A percentile compares a stretch with the other conserved stretches of the same genome.
These are phyloP conservation scores for Argyresthia goedartella DNA, from an alignment of 2,888 invertebrate species.

Conservation along the genomic window DNA sequence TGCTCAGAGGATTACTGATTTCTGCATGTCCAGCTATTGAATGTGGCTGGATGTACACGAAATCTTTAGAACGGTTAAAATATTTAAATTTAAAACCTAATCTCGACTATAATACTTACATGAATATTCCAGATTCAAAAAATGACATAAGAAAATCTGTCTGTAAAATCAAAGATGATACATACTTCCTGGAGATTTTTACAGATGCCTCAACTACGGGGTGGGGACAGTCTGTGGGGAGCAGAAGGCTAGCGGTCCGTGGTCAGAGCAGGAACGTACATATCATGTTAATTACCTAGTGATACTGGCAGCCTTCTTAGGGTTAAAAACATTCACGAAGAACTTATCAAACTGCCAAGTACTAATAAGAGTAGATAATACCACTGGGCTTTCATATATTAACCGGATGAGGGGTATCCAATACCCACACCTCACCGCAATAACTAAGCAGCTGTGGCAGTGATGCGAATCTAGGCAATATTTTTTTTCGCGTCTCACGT, in stretches of 20 bases:
- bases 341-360: neutral
- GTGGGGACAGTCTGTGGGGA: slow-evolving; percentile 2
- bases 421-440: neutral
- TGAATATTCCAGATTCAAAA: neutral
- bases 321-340: no score
- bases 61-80: neutral
- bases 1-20: neutral
- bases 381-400: neutral
- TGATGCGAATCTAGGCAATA: slow-evolving; percentile 3
- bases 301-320: slow-evolving; percentile 4
- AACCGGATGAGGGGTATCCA: no score
- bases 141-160: no score
- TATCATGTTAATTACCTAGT: slow-evolving; percentile 4
- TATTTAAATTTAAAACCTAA: neutral
- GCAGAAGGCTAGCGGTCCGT: slow-evolving; percentile 2
- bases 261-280: neutral
- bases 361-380: slow-evolving; percentile 3
- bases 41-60: neutral
- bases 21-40: neutral
- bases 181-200: neutral
- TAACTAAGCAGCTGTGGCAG: slow-evolving; percentile 2
- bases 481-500: slow-evolving; percentile 5
- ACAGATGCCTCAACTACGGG: slow-evolving; percentile 6
- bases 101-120: neutral
- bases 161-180: neutral